Base-by-base conservation (phyloP, 2,113 vertebrate species). In the Dryoscopus gambensis region DNA sequence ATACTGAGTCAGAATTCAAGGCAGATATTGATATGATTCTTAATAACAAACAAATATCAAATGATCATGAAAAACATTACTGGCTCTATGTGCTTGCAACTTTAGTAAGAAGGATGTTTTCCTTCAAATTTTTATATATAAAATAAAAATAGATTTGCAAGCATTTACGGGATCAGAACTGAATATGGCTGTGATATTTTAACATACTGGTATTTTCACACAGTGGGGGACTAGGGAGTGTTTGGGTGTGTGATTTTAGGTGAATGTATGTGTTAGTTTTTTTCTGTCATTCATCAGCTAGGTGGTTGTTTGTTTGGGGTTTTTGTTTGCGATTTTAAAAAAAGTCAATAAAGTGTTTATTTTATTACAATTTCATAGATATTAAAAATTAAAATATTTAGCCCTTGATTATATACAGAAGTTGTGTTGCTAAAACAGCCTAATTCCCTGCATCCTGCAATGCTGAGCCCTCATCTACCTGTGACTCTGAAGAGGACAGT, bases 1-100 rank as follows among this genome's bases (percentile, higher is more conserved):
- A 93, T 15, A 57, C 18, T 50, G 68, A 80, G 75, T 89, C 92
- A 83, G 93, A 96, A 97, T 97, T 97, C 65, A 97, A 69, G 86
- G 57, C 91, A 97, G 87, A 82, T 83, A 59, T 92, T 65, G 39
- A 59, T 57, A 79, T 11, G 42, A 7, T 74, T 95, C 68, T 84
- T 80, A 90, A 93, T 95, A 96, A 75, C 60, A 90, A 87, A 74
- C 42, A 85, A 93, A 85, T 84, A 89, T 73, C 84, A 93, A 81
- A 81, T 93, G 33, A 60, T 76, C 15, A 56, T 77, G 60, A 92
- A 96, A 95, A 50, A 49, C 53, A 69, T 52, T 97, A 35, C 47
- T 47, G 20, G 17, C 30, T 85, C 24, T 83, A 27, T 57, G 33
- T 63, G 83, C 30, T 77, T 88, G 31, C 81, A 68, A 70, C 23